A percentile compares a stretch with the other conserved stretches of the same genome.
Evolutionary conservation across 2,888 invertebrate genomes (phyloP).

Genomic region (Gortyna flavago): DNA sequence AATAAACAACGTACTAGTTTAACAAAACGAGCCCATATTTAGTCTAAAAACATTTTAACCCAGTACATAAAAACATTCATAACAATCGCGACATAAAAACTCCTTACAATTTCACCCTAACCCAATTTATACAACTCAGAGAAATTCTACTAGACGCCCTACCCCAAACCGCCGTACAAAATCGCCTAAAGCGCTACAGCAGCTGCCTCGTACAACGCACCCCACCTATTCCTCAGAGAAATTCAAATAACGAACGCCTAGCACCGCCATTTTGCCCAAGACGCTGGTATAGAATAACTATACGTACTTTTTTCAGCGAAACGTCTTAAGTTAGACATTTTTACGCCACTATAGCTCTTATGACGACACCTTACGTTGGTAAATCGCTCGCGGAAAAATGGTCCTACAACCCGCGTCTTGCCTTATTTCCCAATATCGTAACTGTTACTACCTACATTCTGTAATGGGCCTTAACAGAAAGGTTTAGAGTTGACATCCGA

Average conservation of each 20-base stretch:
- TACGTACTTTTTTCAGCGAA: conserved; percentile 84
- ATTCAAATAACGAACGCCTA: conserved; percentile 88
- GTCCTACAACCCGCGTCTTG: conserved; percentile 79
- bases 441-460: background rate
- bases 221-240: conserved; percentile 88
- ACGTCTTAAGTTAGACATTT: conserved; percentile 89
- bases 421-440: conserved; percentile 63
- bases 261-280: conserved; percentile 89
- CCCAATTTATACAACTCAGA: conserved; percentile 60
- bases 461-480: conserved; percentile 50
- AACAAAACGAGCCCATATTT: conserved; percentile 39
- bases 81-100: conserved; percentile 41
- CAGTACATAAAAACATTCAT: conserved; percentile 60
- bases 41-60: conserved; percentile 37
- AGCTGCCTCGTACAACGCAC: conserved; percentile 78
- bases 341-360: conserved; percentile 89
- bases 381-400: conserved; percentile 90
- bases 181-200: conserved; percentile 75
- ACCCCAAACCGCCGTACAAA: conserved; percentile 69
- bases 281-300: conserved; percentile 89
- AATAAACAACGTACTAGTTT: background rate
- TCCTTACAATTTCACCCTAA: conserved; percentile 62
- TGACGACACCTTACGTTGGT: conserved; percentile 85
- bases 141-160: conserved; percentile 69
- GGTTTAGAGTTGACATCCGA: conserved; percentile 55